Conservation (phyloP, 2,113 vertebrate species). For the Strix aluco region DNA sequence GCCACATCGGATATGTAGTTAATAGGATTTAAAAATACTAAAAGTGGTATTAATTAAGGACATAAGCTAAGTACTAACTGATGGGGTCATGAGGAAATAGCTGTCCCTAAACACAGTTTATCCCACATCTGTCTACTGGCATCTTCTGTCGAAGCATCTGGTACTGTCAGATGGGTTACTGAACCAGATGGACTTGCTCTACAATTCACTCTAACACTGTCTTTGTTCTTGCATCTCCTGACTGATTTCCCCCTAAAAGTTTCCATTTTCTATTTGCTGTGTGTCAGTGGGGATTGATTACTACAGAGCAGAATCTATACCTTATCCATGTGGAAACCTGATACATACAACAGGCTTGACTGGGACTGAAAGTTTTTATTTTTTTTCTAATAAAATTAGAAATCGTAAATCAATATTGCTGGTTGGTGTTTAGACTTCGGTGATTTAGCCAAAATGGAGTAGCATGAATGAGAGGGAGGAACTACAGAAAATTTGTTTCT, state of each 20-base stretch:
- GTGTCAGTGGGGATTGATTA: not conserved
- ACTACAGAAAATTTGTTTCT: not conserved
- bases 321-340: not conserved
- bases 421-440: not conserved
- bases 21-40: not conserved
- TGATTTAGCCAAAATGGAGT: not conserved
- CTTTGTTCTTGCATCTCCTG: not conserved
- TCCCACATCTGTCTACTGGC: not conserved
- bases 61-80: not conserved
- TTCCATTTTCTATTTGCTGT: not conserved
- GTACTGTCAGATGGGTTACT: not conserved
- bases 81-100: not conserved
- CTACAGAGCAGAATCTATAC: not conserved
- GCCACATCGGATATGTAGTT: not conserved
- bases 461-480: not conserved
- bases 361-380: fast-evolving
- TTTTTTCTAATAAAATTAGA: not conserved
- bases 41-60: not conserved
- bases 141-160: not conserved
- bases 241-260: not conserved
- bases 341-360: not conserved
- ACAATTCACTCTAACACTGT: not conserved
- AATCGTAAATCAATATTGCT: not conserved
- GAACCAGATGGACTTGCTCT: not conserved
- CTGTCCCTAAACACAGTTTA: not conserved